Evolutionary conservation across 2,113 vertebrate species (phyloP).

Genomic region (Sinocyclocheilus grahami): DNA sequence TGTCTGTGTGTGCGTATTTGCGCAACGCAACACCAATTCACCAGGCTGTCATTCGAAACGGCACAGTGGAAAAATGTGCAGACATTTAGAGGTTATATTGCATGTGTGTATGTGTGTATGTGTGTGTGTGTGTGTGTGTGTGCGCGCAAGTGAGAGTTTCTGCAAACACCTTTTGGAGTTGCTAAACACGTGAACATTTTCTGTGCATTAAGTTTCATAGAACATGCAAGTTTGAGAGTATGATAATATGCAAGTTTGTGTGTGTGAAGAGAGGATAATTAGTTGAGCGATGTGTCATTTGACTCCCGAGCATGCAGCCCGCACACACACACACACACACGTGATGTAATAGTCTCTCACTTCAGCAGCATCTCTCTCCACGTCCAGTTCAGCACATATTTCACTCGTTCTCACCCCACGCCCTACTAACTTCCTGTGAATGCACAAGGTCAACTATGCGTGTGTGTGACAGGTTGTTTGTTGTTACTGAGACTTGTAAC

Average conservation of each 20-base stretch:
- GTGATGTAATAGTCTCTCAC: slow-evolving; percentile 38
- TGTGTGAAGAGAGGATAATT: slow-evolving; percentile 34
- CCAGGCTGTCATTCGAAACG: slow-evolving; percentile 33
- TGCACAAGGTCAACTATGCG: slow-evolving; percentile 25
- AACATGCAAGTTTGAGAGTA: slow-evolving; percentile 10
- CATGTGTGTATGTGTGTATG: neutral
- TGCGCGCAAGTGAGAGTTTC: neutral
- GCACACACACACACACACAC: slow-evolving; percentile 16
- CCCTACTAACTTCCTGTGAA: slow-evolving; percentile 26
- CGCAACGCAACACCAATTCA: slow-evolving; percentile 41
- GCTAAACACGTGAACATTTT: slow-evolving; percentile 10
- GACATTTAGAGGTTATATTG: slow-evolving; percentile 37
- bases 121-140: neutral
- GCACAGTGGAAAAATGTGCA: slow-evolving; percentile 43
- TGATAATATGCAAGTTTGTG: slow-evolving; percentile 19
- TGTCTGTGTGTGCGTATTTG: slow-evolving; percentile 19
- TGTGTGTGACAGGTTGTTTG: slow-evolving; percentile 3
- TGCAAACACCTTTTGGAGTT: slow-evolving; percentile 33
- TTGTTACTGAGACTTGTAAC: neutral
- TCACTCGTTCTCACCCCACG: slow-evolving; percentile 25
- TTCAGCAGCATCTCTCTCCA: slow-evolving; percentile 39
- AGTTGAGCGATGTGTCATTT: slow-evolving; percentile 30
- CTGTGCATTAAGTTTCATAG: neutral
- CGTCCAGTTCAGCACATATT: slow-evolving; percentile 30
- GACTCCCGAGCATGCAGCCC: slow-evolving; percentile 18